Evolutionary conservation across 2,888 invertebrate genomes (phyloP).

Genomic region (Phyllotreta striolata): DNA sequence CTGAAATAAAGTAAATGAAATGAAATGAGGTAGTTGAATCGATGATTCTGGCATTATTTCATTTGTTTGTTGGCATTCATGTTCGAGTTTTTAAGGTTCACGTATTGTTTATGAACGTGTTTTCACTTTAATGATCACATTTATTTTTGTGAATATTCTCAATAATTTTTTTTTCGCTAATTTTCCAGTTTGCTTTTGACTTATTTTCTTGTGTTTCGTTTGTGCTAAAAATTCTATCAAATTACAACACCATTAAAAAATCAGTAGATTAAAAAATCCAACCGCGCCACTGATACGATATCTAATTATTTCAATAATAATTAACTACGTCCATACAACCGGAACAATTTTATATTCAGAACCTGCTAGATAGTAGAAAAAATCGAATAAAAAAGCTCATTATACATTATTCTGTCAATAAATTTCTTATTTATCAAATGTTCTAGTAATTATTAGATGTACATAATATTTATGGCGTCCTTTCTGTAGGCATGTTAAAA

Average conservation of each 20-base stretch:
- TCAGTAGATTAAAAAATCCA: too few species aligned
- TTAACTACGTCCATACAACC: too few species aligned
- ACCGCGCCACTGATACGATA: too few species aligned
- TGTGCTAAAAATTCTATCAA: too few species aligned
- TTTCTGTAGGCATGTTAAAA: slow-evolving; percentile 45
- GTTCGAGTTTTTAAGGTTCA: slow-evolving; percentile 5
- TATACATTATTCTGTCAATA: slow-evolving; percentile 29
- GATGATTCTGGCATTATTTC: slow-evolving; percentile 18
- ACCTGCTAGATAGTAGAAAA: too few species aligned
- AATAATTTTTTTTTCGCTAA: too few species aligned
- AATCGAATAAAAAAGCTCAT: slow-evolving; percentile 18
- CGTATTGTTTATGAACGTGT: slow-evolving; percentile 5
- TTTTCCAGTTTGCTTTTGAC: too few species aligned
- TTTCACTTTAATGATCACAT: slow-evolving; percentile 4
- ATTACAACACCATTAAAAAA: too few species aligned
- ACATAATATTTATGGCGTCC: slow-evolving; percentile 45
- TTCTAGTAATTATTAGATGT: slow-evolving; percentile 41
- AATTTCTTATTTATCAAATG: slow-evolving; percentile 35
- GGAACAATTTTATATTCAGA: too few species aligned
- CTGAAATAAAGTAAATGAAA: slow-evolving; percentile 29
- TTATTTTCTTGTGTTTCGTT: too few species aligned
- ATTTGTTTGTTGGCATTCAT: slow-evolving; percentile 18
- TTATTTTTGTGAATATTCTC: not conserved
- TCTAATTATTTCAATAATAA: too few species aligned
- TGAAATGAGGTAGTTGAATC: slow-evolving; percentile 25